Evolutionary conservation across 2,888 invertebrate genomes (phyloP), one percentile per base, ranked within the genome.

Genomic region (Gerris lacustris): DNA sequence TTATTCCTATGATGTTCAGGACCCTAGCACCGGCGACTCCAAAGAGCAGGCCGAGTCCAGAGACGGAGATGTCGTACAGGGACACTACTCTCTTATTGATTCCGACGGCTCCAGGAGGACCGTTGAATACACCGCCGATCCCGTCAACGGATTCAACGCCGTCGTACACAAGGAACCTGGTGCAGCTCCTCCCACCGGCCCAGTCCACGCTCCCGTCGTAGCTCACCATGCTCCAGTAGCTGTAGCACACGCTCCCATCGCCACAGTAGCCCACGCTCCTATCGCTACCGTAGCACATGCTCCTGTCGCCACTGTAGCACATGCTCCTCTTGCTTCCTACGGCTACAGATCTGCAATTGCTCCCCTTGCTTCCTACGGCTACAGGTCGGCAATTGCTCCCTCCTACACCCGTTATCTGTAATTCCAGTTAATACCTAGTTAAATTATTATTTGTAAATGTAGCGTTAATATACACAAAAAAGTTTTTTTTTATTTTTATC

Each of bases 81-180:
- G 44, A 18, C 87, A 89, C 79, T 90, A 90, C 81, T 83, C 83
- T 77, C 80, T 90, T 44, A 84, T 89, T 45, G 89, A 90, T 78
- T 86, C 90, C 64, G 89, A 90, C 79, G 90, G 90, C 74, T 84
- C 86, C 71, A 81, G 88, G 71, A 83, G 90, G 76, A 84, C 87
- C 69, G 90, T 90, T 63, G 84, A 86, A 75, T 90, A 90, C 43
- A 67, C 70, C 44, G 44, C 67, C 17, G 70, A 63, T 43, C 70
- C 68, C 45, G 55, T 70, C 6, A 67, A 62, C 9, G 45, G 62
- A 45, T 44, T 63, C 44, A 69, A 66, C 43, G 67, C 70, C 31
- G 15, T 68, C 11, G 17, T 18, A 31, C 43, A 31, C 66, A 31
- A 17, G 67, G 31, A 31, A 31, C 31, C 31, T 4, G 31, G 31